Percentiles rank a stretch among this genome's conserved stretches.
phyloP scores from a whole-genome alignment of 2,888 invertebrate species.

The Tenthredo notha region DNA sequence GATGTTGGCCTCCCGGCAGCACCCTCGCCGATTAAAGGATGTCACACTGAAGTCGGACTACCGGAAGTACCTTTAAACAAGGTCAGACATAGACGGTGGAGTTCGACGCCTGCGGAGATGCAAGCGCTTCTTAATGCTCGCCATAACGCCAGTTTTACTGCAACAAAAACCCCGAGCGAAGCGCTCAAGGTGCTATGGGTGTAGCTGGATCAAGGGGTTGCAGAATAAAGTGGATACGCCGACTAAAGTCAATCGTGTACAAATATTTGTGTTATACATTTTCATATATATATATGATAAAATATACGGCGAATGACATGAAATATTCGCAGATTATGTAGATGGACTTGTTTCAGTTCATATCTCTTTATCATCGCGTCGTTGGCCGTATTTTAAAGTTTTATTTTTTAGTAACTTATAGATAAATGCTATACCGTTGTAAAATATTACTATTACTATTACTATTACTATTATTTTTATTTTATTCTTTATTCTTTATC shows the following conservation, averaged over 20 bases:
- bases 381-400: neutral
- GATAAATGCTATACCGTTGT: neutral
- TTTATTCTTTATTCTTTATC: neutral
- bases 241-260: constrained; percentile 40
- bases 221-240: neutral
- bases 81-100: constrained; percentile 74
- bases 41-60: constrained; percentile 75
- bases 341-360: neutral
- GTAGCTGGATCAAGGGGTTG: constrained; percentile 54
- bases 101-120: constrained; percentile 74
- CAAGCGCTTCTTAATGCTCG: constrained; percentile 70
- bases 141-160: constrained; percentile 70
- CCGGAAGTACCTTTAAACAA: constrained; percentile 73
- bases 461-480: neutral
- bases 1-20: constrained; percentile 86
- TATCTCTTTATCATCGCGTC: neutral
- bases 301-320: neutral
- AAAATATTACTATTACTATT: neutral
- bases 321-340: neutral
- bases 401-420: constrained; percentile 5
- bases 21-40: constrained; percentile 70
- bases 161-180: constrained; percentile 66
- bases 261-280: constrained; percentile 29
- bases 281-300: neutral
- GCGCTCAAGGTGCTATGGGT: constrained; percentile 75